These are phyloP conservation scores for Trachelipus rathkii DNA, from an alignment of 1,140 invertebrate genomes.

Conservation along the genomic window DNA sequence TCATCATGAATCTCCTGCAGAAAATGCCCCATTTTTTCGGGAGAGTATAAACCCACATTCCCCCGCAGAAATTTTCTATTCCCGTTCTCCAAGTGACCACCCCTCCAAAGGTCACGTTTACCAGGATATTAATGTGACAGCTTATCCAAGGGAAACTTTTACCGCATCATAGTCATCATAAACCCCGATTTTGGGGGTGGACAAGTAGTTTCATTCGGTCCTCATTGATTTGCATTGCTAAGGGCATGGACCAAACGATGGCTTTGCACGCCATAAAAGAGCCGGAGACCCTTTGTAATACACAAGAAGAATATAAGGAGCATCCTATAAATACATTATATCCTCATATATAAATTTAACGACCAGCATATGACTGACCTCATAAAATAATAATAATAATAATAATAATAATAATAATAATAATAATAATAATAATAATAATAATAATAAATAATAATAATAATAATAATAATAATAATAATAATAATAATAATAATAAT, in stretches of 20 bases:
- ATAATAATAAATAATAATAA: no score
- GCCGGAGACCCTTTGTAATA: neutral
- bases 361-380: no score
- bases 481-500: no score
- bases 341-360: no score
- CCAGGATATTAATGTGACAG: neutral
- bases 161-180: neutral
- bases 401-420: no score
- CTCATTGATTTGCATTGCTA: neutral
- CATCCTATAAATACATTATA: no score
- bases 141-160: neutral
- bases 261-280: slow-evolving; percentile 6
- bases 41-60: neutral
- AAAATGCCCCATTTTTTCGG: neutral
- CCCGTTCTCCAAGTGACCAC: neutral
- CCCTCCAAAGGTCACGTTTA: neutral
- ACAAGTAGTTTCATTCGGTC: neutral
- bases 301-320: neutral
- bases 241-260: neutral
- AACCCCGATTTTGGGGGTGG: neutral
- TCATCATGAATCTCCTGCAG: neutral
- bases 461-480: no score
- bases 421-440: no score
- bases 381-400: no score
- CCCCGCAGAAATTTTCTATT: neutral